Evolutionary conservation across 2,113 vertebrate species (phyloP).

Genomic region (Sorex araneus): DNA sequence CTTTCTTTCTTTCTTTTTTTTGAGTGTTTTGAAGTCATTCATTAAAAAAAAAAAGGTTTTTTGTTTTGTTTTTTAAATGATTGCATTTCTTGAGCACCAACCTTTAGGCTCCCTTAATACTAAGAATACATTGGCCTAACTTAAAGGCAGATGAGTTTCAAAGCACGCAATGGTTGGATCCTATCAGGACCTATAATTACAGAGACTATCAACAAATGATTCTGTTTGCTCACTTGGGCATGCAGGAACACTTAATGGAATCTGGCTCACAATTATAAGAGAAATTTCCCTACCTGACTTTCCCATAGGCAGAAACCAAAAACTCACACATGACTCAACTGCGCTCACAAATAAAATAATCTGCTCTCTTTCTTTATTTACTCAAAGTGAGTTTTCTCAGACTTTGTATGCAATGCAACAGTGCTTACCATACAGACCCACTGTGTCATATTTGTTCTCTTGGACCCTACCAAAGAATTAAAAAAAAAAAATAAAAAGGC

Average conservation of each 20-base stretch:
- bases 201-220: constrained; percentile 80
- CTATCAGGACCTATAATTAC: constrained; percentile 77
- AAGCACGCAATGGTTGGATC: constrained; percentile 72
- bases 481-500: background rate
- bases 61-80: background rate
- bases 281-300: constrained; percentile 83
- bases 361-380: constrained; percentile 85
- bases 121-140: background rate
- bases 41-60: background rate
- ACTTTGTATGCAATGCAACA: constrained; percentile 83
- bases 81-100: constrained; percentile 49
- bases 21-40: background rate
- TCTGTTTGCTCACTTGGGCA: constrained; percentile 85
- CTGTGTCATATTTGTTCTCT: background rate
- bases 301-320: constrained; percentile 85
- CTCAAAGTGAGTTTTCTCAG: constrained; percentile 84
- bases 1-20: too few relatives aligned
- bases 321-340: constrained; percentile 75
- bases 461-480: background rate
- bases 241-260: constrained; percentile 83
- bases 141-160: constrained; percentile 71
- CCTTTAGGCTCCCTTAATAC: background rate
- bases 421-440: constrained; percentile 65
- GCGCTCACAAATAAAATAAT: constrained; percentile 76
- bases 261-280: constrained; percentile 74